phyloP scores from a whole-genome alignment of 92 coral and sea anemone genomes.

The Porites divaricata region DNA sequence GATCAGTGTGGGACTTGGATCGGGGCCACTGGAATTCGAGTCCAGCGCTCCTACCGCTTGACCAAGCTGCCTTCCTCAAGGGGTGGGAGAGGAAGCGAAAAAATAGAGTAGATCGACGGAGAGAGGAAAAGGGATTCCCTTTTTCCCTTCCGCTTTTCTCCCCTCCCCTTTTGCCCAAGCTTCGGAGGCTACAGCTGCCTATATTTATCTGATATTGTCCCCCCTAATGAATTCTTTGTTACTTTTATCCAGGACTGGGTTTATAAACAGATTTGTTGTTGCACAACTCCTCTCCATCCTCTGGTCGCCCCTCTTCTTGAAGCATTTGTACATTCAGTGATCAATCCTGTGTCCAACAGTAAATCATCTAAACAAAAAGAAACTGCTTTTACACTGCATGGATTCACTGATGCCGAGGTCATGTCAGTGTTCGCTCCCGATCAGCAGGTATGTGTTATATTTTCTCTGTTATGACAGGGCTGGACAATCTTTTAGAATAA shows the following conservation, averaged over 20 bases:
- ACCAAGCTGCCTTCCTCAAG: too few relatives aligned
- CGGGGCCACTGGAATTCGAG: too few relatives aligned
- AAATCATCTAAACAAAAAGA: slow-evolving; percentile 58
- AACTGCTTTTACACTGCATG: slow-evolving; percentile 68
- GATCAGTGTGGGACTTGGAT: too few relatives aligned
- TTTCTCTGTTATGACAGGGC: neutral
- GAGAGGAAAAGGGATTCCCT: too few relatives aligned
- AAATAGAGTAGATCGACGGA: too few relatives aligned
- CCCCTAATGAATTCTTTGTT: neutral
- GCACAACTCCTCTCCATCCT: slow-evolving; percentile 89
- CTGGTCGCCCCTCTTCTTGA: slow-evolving; percentile 85
- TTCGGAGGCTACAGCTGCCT: too few relatives aligned
- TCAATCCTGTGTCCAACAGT: slow-evolving; percentile 76
- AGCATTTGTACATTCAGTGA: slow-evolving; percentile 88
- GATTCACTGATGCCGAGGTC: slow-evolving; percentile 90
- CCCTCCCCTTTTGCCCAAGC: too few relatives aligned
- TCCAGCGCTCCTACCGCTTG: too few relatives aligned
- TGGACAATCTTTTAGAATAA: neutral
- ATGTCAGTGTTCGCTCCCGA: slow-evolving; percentile 77
- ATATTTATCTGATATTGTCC: too few relatives aligned
- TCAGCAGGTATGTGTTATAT: slow-evolving; percentile 23
- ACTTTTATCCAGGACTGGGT: slow-evolving; percentile 83
- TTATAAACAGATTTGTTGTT: slow-evolving; percentile 81
- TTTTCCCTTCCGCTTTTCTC: too few relatives aligned
- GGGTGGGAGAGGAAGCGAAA: too few relatives aligned